phyloP scores from a whole-genome alignment of 2,113 vertebrate genomes.

The Felis chaus region DNA sequence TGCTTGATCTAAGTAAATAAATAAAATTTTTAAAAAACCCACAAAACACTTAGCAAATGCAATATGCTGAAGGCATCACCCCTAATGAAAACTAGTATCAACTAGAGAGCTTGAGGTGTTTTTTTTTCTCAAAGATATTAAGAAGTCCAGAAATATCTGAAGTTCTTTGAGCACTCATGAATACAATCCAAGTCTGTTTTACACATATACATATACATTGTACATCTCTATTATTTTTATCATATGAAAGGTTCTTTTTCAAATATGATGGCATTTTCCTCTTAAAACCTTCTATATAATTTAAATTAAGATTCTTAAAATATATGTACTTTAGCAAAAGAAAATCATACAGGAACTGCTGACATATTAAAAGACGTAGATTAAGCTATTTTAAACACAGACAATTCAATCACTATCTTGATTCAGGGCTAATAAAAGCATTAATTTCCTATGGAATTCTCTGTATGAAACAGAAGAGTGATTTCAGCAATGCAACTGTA shows the following conservation, averaged over 20 bases:
- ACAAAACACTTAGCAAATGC: not conserved
- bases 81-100: not conserved
- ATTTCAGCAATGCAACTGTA: not conserved
- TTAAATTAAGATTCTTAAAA: not conserved
- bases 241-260: not conserved
- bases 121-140: slow-evolving; percentile 27
- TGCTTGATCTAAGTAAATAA: no score
- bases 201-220: not conserved
- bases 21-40: no score
- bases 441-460: not conserved
- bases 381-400: slow-evolving; percentile 42
- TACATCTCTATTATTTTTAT: slow-evolving; percentile 14
- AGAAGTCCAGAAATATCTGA: not conserved
- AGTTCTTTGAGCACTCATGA: not conserved
- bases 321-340: not conserved
- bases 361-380: not conserved
- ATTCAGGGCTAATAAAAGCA: slow-evolving; percentile 35
- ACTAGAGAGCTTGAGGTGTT: not conserved
- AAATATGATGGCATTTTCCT: not conserved
- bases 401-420: slow-evolving; percentile 2
- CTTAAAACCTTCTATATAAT: not conserved
- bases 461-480: not conserved
- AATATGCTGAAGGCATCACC: not conserved
- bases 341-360: not conserved
- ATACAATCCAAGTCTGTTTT: not conserved